Percentiles rank a stretch among this genome's conserved stretches.
phyloP scores from a whole-genome alignment of 2,888 invertebrate genomes.

The Automeris io region DNA sequence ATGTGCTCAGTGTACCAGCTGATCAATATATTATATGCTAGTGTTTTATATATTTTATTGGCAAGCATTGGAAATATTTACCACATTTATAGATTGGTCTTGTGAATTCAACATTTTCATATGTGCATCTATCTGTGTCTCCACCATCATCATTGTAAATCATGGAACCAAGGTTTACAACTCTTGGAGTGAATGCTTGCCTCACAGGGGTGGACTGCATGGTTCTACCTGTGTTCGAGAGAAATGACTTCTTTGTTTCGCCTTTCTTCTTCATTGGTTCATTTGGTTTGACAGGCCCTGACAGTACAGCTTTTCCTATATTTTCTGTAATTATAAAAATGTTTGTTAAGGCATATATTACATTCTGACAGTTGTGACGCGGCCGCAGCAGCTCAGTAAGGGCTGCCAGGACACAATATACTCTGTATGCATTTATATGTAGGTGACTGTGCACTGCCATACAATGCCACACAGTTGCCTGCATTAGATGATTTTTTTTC shows the following conservation, averaged over 20 bases:
- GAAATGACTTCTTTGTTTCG: constrained; percentile 54
- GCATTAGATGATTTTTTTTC: too few relatives aligned
- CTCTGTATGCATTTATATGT: too few relatives aligned
- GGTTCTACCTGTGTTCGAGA: constrained; percentile 56
- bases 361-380: too few relatives aligned
- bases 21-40: too few relatives aligned
- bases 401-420: too few relatives aligned
- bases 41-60: too few relatives aligned
- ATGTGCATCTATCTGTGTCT: constrained; percentile 25
- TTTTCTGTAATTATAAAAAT: constrained; percentile 47
- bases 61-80: too few relatives aligned
- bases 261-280: constrained; percentile 51
- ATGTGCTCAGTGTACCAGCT: too few relatives aligned
- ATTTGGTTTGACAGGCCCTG: constrained; percentile 53
- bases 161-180: constrained; percentile 46
- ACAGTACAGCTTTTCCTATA: constrained; percentile 48
- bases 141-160: constrained; percentile 51
- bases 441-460: too few relatives aligned
- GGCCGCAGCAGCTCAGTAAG: too few relatives aligned
- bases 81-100: constrained; percentile 48
- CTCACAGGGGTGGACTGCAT: constrained; percentile 51
- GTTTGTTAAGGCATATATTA: too few relatives aligned
- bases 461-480: too few relatives aligned
- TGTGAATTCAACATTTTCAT: constrained; percentile 54
- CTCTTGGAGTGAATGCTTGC: constrained; percentile 48